Percentiles rank a stretch among this genome's conserved stretches.
These are phyloP conservation scores for Scaptomyza cyrtandrae DNA, from an alignment of 2,888 invertebrate species.

Conservation along the genomic window DNA sequence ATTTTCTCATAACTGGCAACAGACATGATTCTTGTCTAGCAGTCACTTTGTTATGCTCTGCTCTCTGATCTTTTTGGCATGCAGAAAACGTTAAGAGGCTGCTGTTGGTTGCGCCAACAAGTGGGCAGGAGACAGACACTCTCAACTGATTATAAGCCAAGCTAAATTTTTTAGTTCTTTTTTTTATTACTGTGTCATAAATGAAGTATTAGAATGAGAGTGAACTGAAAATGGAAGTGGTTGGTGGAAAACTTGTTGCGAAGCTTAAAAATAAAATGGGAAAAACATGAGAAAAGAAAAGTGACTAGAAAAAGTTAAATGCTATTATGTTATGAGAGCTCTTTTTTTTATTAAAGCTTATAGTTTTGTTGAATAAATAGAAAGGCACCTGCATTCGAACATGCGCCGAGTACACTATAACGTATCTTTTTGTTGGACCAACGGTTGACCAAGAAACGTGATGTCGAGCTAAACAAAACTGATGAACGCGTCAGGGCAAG, in stretches of 20 bases:
- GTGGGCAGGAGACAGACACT: conserved; percentile 31
- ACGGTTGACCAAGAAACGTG: conserved; percentile 56
- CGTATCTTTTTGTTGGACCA: conserved; percentile 17
- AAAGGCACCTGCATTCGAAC: background rate
- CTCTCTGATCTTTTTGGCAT: conserved; percentile 40
- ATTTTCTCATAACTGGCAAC: conserved; percentile 49
- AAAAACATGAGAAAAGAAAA: background rate
- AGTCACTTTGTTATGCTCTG: conserved; percentile 45
- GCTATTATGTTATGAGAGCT: background rate
- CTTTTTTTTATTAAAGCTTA: background rate
- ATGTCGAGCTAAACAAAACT: conserved; percentile 67
- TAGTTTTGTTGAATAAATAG: background rate
- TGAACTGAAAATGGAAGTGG: conserved; percentile 24
- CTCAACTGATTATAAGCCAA: conserved; percentile 31
- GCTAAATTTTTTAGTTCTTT: conserved; percentile 12
- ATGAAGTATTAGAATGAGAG: conserved; percentile 21
- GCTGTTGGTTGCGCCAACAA: background rate
- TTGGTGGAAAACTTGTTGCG: background rate
- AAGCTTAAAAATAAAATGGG: background rate
- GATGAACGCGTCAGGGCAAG: conserved; percentile 61
- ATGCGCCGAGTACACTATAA: background rate
- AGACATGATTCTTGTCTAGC: conserved; percentile 41
- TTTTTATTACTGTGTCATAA: conserved; percentile 18
- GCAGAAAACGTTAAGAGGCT: conserved; percentile 21
- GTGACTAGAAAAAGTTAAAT: background rate